A percentile compares a stretch with the other conserved stretches of the same genome.
phyloP scores from a whole-genome alignment of 2,888 invertebrate species.

The Liopterus haemorrhoidalis region DNA sequence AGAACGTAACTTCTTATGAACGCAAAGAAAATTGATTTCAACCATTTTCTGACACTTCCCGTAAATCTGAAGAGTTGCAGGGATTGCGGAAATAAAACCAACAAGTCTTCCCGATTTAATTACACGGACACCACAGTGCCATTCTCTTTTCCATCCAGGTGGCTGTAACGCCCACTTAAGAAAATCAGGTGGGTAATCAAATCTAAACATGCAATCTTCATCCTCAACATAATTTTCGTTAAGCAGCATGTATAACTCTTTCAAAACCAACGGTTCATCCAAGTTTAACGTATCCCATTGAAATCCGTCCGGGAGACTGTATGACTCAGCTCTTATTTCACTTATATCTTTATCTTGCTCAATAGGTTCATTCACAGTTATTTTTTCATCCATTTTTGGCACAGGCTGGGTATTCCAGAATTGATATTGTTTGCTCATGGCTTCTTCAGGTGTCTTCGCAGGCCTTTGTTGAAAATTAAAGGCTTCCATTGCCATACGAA shows the following conservation, averaged over 20 bases:
- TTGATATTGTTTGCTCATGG: constrained; percentile 76
- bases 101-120: constrained; percentile 87
- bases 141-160: constrained; percentile 92
- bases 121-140: constrained; percentile 97
- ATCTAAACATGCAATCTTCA: constrained; percentile 99
- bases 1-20: constrained; percentile 95
- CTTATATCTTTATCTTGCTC: constrained; percentile 77
- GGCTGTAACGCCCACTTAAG: constrained; percentile 97
- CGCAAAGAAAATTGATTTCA: constrained; percentile 99
- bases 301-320: constrained; percentile 89
- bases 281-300: constrained; percentile 94
- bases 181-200: constrained; percentile 97
- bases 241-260: constrained; percentile 88
- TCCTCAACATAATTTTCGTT: constrained; percentile 99
- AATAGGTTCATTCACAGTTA: constrained; percentile 84
- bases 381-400: constrained; percentile 91
- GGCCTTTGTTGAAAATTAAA: constrained; percentile 73
- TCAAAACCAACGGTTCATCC: constrained; percentile 76
- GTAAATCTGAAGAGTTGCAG: constrained; percentile 86
- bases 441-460: constrained; percentile 65
- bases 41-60: constrained; percentile 86
- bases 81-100: constrained; percentile 98
- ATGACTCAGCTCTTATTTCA: constrained; percentile 85
- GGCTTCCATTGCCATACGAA: constrained; percentile 78
- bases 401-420: constrained; percentile 99